Base-by-base conservation (phyloP, 2,113 vertebrate genomes). In the Puntigrus tetrazona region DNA sequence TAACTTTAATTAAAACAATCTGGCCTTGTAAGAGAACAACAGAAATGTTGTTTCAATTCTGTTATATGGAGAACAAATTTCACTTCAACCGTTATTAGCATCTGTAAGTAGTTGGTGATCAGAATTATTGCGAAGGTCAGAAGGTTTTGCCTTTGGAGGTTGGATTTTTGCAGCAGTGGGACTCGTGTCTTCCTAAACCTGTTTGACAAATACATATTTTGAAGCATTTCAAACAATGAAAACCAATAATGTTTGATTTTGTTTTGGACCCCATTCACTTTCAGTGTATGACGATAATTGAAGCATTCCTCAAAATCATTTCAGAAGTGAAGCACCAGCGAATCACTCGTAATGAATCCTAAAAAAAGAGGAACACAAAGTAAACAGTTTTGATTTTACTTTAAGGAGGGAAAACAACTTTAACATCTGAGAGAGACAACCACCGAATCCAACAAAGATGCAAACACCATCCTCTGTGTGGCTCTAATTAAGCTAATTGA, bases 401-500 rank as follows among this genome's bases (percentile, higher is more conserved):
- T 57, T 13, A 29, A 18, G 16, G 47, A 87, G 73, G 63, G 74
- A 83, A 89, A 85, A 85, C 84, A 82, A 72, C 77, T 83, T 82
- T 38, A 57, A 84, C n/a, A 5, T 73, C 47, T 65, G 34, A 84
- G 5, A 74, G 36, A 57, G 67, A 61, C 57, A 43, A 81, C 81
- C 78, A 77, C 77, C 78, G 13, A 84, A 13, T 29, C 67, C 10
- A 59, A 47, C 43, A 13, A 43, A 67, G 47, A 76, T 20, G 25
- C 55, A 55, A 84, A 70, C 41, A 57, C 31, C 38, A 47, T 78
- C 67, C 75, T 47, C 2, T 18, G 50, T n/a, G 59, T 25, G 55
- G 34, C 11, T 84, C 87, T 90, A 90, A 91, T 92, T 91, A 91
- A 91, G 81, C 86, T 87, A 89, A 91, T 52, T 43, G 63, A 88